phyloP scores from a whole-genome alignment of 2,797 vertebrate genomes.

The Harpagifer antarcticus region DNA sequence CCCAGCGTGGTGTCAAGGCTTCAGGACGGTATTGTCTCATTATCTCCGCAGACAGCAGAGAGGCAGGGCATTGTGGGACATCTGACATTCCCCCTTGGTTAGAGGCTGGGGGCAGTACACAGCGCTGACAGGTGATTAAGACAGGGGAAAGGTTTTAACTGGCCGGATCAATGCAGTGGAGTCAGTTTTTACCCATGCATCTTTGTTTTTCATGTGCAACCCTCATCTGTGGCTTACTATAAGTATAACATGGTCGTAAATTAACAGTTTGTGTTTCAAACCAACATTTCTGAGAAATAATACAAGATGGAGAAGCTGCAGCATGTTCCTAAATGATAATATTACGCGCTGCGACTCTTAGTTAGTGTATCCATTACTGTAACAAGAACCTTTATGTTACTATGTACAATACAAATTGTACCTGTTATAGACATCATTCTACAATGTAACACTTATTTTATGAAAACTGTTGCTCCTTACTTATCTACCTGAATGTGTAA shows the following conservation, averaged over 20 bases:
- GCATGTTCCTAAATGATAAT: too few species aligned
- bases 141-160: conserved; percentile 61
- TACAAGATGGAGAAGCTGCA: neutral
- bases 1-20: conserved; percentile 75
- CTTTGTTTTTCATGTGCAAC: neutral
- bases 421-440: too few species aligned
- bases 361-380: too few species aligned
- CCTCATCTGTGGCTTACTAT: neutral
- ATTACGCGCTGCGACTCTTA: too few species aligned
- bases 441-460: too few species aligned
- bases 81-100: conserved; percentile 71
- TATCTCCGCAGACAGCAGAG: conserved; percentile 72
- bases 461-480: too few species aligned
- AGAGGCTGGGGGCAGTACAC: conserved; percentile 49
- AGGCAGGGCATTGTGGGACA: conserved; percentile 63
- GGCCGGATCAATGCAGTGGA: conserved; percentile 14
- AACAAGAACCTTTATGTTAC: too few species aligned
- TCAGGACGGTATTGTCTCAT: conserved; percentile 76
- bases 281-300: neutral
- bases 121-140: conserved; percentile 65
- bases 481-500: too few species aligned
- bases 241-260: conserved; percentile 8
- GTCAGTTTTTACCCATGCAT: neutral
- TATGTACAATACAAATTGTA: too few species aligned
- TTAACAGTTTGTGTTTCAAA: neutral